phyloP scores from a whole-genome alignment of 2,888 invertebrate genomes.

The Eupelmus urozonus region DNA sequence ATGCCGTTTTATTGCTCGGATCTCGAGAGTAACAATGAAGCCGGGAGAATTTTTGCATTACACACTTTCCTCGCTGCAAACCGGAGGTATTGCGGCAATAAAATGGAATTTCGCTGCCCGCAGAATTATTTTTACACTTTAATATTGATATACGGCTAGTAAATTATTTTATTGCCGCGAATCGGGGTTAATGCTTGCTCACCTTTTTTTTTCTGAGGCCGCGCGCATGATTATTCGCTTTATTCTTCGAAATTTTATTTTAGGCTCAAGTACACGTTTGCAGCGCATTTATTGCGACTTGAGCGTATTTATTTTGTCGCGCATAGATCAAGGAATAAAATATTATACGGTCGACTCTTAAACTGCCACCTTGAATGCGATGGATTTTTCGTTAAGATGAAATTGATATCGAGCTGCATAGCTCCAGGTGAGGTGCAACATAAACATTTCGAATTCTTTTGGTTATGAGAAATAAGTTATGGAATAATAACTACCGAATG shows the following conservation, averaged over 20 bases:
- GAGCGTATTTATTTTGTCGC: conserved; percentile 21
- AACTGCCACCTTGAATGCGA: conserved; percentile 7
- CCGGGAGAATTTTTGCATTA: background rate
- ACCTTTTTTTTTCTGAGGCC: conserved; percentile 25
- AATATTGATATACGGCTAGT: conserved; percentile 37
- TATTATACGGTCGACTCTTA: conserved; percentile 29
- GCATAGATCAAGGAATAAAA: conserved; percentile 46
- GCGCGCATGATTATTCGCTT: conserved; percentile 28
- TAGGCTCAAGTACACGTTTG: conserved; percentile 39
- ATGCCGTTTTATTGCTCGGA: conserved; percentile 8
- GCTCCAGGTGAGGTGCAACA: conserved; percentile 45
- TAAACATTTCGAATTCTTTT: conserved; percentile 53
- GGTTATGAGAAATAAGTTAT: conserved; percentile 49
- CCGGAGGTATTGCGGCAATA: conserved; percentile 10
- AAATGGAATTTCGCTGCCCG: conserved; percentile 23
- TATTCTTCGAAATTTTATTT: conserved; percentile 37
- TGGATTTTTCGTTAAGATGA: conserved; percentile 37
- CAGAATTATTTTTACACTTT: conserved; percentile 29
- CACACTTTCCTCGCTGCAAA: background rate
- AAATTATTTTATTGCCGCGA: conserved; percentile 32
- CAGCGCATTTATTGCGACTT: conserved; percentile 28
- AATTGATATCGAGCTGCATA: conserved; percentile 35
- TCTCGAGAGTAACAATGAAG: conserved; percentile 1
- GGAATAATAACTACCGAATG: conserved; percentile 45
- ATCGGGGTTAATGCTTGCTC: conserved; percentile 45